These are phyloP conservation scores for Equus przewalskii DNA, from an alignment of 2,113 vertebrate species.

Conservation along the genomic window DNA sequence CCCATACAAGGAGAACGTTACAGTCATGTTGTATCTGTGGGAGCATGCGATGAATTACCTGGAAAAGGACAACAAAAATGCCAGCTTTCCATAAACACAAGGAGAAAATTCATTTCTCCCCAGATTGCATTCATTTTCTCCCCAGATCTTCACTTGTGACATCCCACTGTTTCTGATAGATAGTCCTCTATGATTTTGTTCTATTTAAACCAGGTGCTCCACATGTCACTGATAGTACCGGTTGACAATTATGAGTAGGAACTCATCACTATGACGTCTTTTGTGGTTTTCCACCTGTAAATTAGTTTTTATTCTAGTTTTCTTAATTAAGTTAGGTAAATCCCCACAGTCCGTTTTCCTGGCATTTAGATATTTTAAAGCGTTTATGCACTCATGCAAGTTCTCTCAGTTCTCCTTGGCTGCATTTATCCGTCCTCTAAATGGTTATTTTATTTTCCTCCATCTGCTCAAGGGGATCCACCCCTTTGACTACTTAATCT, in stretches of 20 bases:
- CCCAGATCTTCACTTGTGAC: background rate
- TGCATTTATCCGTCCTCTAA: background rate
- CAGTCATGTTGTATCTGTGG: background rate
- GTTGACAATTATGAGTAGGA: background rate
- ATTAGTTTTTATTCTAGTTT: slow-evolving; percentile 42
- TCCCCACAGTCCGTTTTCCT: background rate
- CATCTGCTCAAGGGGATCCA: background rate
- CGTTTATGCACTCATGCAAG: background rate
- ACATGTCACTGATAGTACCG: background rate
- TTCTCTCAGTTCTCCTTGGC: background rate
- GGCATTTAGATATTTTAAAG: slow-evolving; percentile 46
- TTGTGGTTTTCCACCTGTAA: background rate
- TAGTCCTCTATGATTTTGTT: background rate
- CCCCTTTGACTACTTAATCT: background rate
- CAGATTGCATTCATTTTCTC: background rate
- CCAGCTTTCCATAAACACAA: background rate
- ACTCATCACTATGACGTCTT: background rate
- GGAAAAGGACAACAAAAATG: background rate
- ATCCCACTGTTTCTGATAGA: background rate
- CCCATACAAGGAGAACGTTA: background rate
- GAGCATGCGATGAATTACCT: background rate
- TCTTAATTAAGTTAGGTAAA: slow-evolving; percentile 54
- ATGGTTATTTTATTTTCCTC: slow-evolving; percentile 4
- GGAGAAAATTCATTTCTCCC: background rate
- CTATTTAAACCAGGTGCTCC: background rate